Percentiles rank a stretch among this genome's conserved stretches.
These are phyloP conservation scores for Lamprotornis superbus DNA, from an alignment of 2,113 vertebrate species.

Conservation along the genomic window DNA sequence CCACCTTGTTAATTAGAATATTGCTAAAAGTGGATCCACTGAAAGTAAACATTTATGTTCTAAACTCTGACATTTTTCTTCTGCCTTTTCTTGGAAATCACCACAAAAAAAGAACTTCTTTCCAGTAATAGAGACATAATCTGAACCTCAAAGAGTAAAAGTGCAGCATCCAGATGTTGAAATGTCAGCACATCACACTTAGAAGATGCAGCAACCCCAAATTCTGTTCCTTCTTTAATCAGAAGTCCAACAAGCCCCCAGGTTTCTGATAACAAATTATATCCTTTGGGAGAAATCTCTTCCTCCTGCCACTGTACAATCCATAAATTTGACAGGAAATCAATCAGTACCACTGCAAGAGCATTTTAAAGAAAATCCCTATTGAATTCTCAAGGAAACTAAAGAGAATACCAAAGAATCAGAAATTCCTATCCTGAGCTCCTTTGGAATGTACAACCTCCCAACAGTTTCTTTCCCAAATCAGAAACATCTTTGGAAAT, in stretches of 20 bases:
- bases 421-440: background rate
- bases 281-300: conserved; percentile 27
- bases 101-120: background rate
- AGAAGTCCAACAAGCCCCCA: background rate
- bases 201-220: background rate
- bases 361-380: conserved; percentile 39
- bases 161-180: background rate
- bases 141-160: background rate
- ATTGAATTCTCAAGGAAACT: background rate
- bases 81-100: background rate
- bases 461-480: background rate
- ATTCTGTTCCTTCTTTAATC: conserved; percentile 14
- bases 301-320: conserved; percentile 2
- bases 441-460: background rate
- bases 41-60: background rate
- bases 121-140: background rate
- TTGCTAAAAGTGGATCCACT: background rate
- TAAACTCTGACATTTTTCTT: background rate
- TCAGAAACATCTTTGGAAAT: background rate
- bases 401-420: background rate
- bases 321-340: conserved; percentile 54
- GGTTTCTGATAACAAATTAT: conserved; percentile 12
- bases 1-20: background rate
- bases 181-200: background rate
- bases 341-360: conserved; percentile 35